Percentiles rank a stretch among this genome's conserved stretches.
phyloP scores from a whole-genome alignment of 2,797 vertebrate genomes.

The Protosalanx chinensis region DNA sequence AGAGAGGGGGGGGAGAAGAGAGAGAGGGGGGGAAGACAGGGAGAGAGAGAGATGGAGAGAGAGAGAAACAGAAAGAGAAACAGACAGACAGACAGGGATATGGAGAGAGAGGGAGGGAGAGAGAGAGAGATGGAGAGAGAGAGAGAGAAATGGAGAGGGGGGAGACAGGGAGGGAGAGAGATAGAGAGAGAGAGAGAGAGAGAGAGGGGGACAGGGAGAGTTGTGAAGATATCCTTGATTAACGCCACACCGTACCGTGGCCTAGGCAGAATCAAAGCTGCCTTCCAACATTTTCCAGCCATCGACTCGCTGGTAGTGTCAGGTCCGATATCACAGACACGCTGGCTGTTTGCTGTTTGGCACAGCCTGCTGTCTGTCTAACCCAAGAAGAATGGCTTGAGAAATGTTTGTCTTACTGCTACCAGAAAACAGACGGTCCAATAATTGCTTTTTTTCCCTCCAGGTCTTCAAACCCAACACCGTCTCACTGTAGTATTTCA shows the following conservation, averaged over 20 bases:
- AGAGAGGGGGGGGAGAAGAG: no score
- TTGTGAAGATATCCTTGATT: background rate
- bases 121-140: no score
- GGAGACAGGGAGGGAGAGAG: background rate
- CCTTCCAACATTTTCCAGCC: background rate
- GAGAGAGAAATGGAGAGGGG: no score
- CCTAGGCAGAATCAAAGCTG: slow-evolving; percentile 4
- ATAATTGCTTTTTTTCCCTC: slow-evolving; percentile 17
- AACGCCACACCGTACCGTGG: background rate
- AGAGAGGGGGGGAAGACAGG: background rate
- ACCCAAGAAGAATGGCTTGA: slow-evolving; percentile 5
- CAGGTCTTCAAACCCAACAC: slow-evolving; percentile 38
- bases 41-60: background rate
- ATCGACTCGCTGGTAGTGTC: background rate
- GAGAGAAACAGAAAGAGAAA: background rate
- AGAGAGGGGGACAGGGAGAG: background rate
- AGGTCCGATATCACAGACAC: slow-evolving; percentile 4
- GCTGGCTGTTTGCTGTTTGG: background rate
- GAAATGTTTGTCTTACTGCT: background rate
- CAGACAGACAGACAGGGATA: background rate
- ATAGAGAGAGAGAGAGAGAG: background rate
- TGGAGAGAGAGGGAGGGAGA: background rate
- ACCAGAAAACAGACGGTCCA: slow-evolving; percentile 26
- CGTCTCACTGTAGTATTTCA: slow-evolving; percentile 25
- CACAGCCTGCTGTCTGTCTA: background rate